Evolutionary conservation across 2,888 invertebrate species (phyloP).

Genomic region (Caenorhabditis macrosperma): DNA sequence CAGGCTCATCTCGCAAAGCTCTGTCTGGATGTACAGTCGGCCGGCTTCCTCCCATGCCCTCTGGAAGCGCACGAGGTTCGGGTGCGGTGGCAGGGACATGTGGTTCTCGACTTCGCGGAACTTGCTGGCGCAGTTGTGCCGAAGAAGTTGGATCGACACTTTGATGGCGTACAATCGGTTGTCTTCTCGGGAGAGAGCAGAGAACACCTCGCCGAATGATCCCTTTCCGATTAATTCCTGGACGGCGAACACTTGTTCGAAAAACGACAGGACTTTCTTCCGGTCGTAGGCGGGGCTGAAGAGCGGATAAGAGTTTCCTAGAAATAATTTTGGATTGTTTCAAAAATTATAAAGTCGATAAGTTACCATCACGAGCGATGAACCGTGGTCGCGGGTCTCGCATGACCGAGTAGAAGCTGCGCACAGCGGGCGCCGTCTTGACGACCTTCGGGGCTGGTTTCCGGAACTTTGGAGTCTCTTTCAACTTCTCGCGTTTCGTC

Average conservation of each 20-base stretch:
- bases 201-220: conserved; percentile 87
- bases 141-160: conserved; percentile 81
- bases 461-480: conserved; percentile 42
- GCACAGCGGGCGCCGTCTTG: conserved; percentile 59
- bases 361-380: conserved; percentile 29
- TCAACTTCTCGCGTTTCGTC: conserved; percentile 63
- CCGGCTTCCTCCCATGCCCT: conserved; percentile 86
- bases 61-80: conserved; percentile 85
- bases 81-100: conserved; percentile 85
- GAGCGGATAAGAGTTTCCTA: conserved; percentile 16
- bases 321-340: conserved; percentile 1
- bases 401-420: conserved; percentile 32
- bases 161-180: conserved; percentile 86
- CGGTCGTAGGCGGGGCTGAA: conserved; percentile 80
- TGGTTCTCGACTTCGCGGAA: conserved; percentile 83
- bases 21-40: conserved; percentile 82
- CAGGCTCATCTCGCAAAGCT: conserved; percentile 85
- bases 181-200: conserved; percentile 85
- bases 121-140: conserved; percentile 66
- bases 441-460: conserved; percentile 51
- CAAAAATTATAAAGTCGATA: no score
- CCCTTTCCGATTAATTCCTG: conserved; percentile 86
- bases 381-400: conserved; percentile 12
- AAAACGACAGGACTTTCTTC: conserved; percentile 83
- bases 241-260: conserved; percentile 86